Percentiles rank a stretch among this genome's conserved stretches.
Conservation (phyloP, 2,888 invertebrate genomes). For the Hedya salicella region DNA sequence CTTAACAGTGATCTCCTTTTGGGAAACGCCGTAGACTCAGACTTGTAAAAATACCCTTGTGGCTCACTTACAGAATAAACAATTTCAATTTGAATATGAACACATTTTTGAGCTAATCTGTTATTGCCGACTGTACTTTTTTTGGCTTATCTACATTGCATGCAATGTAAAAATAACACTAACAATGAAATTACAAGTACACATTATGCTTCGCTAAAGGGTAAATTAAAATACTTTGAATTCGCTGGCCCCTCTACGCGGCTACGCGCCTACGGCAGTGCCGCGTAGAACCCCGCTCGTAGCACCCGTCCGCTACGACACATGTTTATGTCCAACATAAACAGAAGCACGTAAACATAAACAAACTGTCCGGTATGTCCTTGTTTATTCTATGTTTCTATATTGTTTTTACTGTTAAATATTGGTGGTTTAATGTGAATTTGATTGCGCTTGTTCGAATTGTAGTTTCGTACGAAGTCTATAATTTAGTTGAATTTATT, state of each 20-base stretch:
- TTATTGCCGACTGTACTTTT: too few relatives aligned
- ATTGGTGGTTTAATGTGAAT: background rate
- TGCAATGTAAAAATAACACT: too few relatives aligned
- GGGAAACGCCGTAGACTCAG: too few relatives aligned
- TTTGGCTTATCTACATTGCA: too few relatives aligned
- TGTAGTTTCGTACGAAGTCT: background rate
- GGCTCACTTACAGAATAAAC: too few relatives aligned
- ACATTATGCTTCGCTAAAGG: too few relatives aligned
- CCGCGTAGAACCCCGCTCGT: constrained; percentile 39
- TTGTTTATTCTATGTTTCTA: constrained; percentile 20
- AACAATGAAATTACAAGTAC: too few relatives aligned
- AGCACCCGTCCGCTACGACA: constrained; percentile 29
- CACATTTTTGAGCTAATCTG: too few relatives aligned
- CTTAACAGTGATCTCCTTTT: too few relatives aligned
- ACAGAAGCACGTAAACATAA: constrained; percentile 20
- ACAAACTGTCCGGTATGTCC: constrained; percentile 19
- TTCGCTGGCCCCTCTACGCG: background rate
- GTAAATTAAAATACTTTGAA: too few relatives aligned
- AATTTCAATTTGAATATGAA: too few relatives aligned
- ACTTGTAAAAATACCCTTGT: too few relatives aligned
- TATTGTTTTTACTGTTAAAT: constrained; percentile 14
- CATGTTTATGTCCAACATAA: constrained; percentile 4
- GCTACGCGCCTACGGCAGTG: constrained; percentile 30
- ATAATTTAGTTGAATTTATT: constrained; percentile 15
- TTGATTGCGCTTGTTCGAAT: background rate